phyloP scores from a whole-genome alignment of 2,113 vertebrate genomes.

The Actinemys pallida region DNA sequence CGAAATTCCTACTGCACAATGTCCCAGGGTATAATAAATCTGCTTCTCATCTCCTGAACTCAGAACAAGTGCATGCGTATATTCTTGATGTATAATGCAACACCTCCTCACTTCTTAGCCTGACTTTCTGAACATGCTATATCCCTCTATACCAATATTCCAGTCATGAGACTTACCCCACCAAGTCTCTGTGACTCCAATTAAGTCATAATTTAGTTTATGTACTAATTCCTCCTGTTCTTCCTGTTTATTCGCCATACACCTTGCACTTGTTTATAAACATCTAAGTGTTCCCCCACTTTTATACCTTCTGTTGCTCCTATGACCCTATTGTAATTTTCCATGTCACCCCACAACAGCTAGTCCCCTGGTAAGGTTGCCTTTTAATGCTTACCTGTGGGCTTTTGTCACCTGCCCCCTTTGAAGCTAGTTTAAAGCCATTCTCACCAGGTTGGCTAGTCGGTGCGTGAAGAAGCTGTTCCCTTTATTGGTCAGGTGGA shows the following conservation, averaged over 20 bases:
- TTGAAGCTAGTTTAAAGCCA: not conserved
- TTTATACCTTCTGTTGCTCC: not conserved
- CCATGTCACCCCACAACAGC: not conserved
- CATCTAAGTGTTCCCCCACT: not conserved
- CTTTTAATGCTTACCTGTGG: not conserved
- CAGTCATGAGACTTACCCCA: not conserved
- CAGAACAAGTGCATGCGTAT: not conserved
- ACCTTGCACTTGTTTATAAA: not conserved
- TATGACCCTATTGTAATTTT: not conserved
- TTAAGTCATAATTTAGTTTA: not conserved
- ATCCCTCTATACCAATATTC: not conserved
- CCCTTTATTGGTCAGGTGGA: not conserved
- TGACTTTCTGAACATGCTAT: not conserved
- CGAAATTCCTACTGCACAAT: not conserved
- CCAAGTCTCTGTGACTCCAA: not conserved
- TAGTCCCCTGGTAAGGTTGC: not conserved
- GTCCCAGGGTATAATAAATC: rapidly evolving
- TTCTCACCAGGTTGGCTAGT: not conserved
- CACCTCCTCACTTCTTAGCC: not conserved
- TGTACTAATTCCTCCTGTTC: not conserved
- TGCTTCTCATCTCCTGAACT: not conserved
- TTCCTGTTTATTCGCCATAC: not conserved
- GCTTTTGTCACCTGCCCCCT: not conserved
- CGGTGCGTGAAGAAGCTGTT: not conserved
- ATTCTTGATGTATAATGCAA: not conserved